A percentile compares a stretch with the other conserved stretches of the same genome.
Conservation (phyloP, 2,113 vertebrate genomes). For the Hypocryptadius cinnamomeus region DNA sequence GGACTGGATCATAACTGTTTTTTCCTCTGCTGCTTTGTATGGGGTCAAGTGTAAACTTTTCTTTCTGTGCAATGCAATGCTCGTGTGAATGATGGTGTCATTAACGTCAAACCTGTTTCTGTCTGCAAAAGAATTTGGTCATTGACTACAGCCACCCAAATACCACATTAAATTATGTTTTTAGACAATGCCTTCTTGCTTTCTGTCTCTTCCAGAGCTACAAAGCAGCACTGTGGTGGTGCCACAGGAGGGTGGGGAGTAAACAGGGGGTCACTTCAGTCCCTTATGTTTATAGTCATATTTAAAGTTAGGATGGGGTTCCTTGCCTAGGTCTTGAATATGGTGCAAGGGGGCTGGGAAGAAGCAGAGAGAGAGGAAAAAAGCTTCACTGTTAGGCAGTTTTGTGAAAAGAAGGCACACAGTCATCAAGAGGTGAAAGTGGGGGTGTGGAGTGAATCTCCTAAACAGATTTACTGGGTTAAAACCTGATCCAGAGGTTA, state of each 20-base stretch:
- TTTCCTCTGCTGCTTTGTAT: constrained; percentile 56
- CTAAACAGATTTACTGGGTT: neutral
- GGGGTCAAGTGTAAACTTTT: constrained; percentile 52
- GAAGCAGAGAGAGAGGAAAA: neutral
- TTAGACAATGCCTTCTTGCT: constrained; percentile 59
- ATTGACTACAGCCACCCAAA: constrained; percentile 29
- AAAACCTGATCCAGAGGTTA: neutral
- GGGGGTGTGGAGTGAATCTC: neutral
- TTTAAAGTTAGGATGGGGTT: neutral
- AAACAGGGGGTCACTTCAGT: neutral
- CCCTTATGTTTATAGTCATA: neutral
- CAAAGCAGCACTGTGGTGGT: neutral
- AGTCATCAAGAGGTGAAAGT: neutral
- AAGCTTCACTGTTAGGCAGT: neutral
- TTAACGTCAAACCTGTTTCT: constrained; percentile 40
- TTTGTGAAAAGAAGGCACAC: neutral
- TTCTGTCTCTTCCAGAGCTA: constrained; percentile 55
- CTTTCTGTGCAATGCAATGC: constrained; percentile 60
- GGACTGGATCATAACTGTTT: neutral
- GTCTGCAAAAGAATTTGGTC: constrained; percentile 42
- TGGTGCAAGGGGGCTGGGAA: neutral
- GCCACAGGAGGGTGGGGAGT: neutral
- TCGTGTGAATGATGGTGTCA: constrained; percentile 49
- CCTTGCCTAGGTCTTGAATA: neutral
- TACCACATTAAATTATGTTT: constrained; percentile 77